These are phyloP conservation scores for Carapus acus DNA, from an alignment of 2,797 vertebrate genomes.

Conservation along the genomic window DNA sequence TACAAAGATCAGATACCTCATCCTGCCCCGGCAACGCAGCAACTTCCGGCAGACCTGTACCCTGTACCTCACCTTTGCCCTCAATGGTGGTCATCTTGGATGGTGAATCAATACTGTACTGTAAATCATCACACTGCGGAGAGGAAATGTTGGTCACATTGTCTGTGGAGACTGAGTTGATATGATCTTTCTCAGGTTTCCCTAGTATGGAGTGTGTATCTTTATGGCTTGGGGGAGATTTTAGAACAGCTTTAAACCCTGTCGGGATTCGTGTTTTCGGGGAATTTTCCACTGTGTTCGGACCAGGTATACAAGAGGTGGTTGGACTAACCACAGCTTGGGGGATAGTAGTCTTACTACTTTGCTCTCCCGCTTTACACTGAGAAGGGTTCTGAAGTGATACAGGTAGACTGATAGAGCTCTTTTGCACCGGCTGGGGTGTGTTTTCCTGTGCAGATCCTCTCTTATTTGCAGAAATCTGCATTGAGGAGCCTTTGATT, in stretches of 20 bases:
- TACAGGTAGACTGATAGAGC: slow-evolving; percentile 55
- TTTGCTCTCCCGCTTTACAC: slow-evolving; percentile 58
- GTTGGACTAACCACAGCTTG: slow-evolving; percentile 49
- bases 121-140: slow-evolving; percentile 57
- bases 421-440: slow-evolving; percentile 62
- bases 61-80: slow-evolving; percentile 47
- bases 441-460: slow-evolving; percentile 56
- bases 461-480: slow-evolving; percentile 64
- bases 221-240: slow-evolving; percentile 78
- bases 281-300: slow-evolving; percentile 68
- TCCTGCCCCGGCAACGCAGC: slow-evolving; percentile 43
- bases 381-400: slow-evolving; percentile 57
- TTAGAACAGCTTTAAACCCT: slow-evolving; percentile 83
- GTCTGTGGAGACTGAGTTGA: slow-evolving; percentile 82
- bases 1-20: slow-evolving; percentile 55
- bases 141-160: slow-evolving; percentile 59
- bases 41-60: slow-evolving; percentile 46
- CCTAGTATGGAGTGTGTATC: slow-evolving; percentile 76
- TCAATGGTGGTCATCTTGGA: slow-evolving; percentile 45
- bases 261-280: slow-evolving; percentile 79
- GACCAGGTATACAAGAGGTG: slow-evolving; percentile 48
- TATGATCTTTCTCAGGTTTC: slow-evolving; percentile 88
- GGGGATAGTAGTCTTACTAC: slow-evolving; percentile 59
- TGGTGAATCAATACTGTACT: slow-evolving; percentile 39
- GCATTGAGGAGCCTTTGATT: slow-evolving; percentile 63